Base-by-base conservation (phyloP, 2,113 vertebrate genomes). In the Rhinolophus ferrumequinum region DNA sequence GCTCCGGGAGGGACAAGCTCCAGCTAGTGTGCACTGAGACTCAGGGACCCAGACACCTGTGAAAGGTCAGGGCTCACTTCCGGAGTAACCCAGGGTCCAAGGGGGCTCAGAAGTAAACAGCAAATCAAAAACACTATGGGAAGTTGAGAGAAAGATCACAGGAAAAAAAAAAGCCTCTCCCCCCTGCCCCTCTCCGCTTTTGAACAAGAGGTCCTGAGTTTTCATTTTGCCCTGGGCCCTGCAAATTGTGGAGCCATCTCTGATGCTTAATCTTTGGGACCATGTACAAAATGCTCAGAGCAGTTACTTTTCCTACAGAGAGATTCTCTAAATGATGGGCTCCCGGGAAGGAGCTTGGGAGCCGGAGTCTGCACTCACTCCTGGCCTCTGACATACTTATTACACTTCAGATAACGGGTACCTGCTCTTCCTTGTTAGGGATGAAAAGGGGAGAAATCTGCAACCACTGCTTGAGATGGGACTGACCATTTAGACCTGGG, bases 41-140 rank as follows among this genome's bases (percentile, higher is more conserved):
- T 5, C 3, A 21, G 33, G 16, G 9, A 35, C 56, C 6, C 0
- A 18, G 44, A 5, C 2, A 4, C 4, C 19, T 38, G 6, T 13
- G 30, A 69, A 24, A 24, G 21, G 26, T 77, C n/a, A 52, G 19
- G 2, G 1, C 16, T 86, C 50, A 54, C 2, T 2, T 6, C 28
- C 73, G 13, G 7, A 8, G 47, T 60, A 1, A 58, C 24, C 38
- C 12, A 13, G 6, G 10, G 18, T 9, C 0, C 16, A 47, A 58
- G 3, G 33, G 16, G 19, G 5, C 38, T 19, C 19, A 54, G 60
- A 85, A 66, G 30, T 93, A 66, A 83, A 70, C 12, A 54, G 50
- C 5, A 90, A 56, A 83, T 56, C 7, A 18, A 54, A 62, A 75
- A 3, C 4, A 28, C 5, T 10, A 13, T 33, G 6, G 62, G 1